Conservation (phyloP, 2,888 invertebrate genomes). For the Lepidocyrtoides sp. region DNA sequence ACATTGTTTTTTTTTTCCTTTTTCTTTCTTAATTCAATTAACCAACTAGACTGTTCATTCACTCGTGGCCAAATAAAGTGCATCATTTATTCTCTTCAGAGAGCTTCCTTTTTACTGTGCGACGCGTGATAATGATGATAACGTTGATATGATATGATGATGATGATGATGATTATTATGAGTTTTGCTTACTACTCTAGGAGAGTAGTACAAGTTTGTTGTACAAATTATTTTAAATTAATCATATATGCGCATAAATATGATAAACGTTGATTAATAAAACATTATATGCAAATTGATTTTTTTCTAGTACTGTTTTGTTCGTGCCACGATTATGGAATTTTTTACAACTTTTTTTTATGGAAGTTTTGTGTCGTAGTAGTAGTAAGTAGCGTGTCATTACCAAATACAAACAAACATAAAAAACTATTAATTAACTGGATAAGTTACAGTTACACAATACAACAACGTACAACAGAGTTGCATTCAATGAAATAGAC, state of each 20-base stretch:
- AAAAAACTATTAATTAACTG: conserved; percentile 4
- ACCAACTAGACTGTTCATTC: conserved; percentile 3
- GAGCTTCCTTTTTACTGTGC: background rate
- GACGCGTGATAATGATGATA: background rate
- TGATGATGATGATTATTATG: no score
- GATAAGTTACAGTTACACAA: conserved; percentile 31
- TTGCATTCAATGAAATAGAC: background rate
- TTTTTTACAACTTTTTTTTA: background rate
- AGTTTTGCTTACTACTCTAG: background rate
- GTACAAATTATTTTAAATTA: conserved; percentile 60
- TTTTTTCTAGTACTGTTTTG: background rate
- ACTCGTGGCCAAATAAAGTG: conserved; percentile 33
- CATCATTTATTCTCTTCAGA: background rate
- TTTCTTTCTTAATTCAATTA: conserved; percentile 45
- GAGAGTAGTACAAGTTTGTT: conserved; percentile 13
- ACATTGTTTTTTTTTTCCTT: background rate
- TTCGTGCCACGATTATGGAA: conserved; percentile 15
- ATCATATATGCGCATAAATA: conserved; percentile 82
- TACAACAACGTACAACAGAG: background rate
- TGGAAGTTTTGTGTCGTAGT: background rate
- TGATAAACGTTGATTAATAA: conserved; percentile 83
- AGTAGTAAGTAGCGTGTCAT: background rate
- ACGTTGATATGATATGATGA: background rate
- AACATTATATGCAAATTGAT: conserved; percentile 83
- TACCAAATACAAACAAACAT: background rate